Evolutionary conservation across 2,113 vertebrate genomes (phyloP), one percentile per base, ranked within the genome.

Genomic region (Notothenia rossii): DNA sequence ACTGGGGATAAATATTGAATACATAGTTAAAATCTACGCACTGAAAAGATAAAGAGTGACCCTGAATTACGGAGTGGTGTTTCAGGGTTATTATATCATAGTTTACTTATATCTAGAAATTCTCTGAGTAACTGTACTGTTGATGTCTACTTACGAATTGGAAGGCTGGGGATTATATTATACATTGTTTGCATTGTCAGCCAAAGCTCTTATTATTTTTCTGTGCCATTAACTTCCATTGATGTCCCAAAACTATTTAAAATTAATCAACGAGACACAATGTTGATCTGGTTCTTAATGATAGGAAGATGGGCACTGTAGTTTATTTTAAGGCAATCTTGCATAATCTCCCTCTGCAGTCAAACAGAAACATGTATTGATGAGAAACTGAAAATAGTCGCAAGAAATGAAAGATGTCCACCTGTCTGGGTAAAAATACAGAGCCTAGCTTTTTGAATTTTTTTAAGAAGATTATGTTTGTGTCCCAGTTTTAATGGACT

Each of bases 221-320:
- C 12, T 3, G 17, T 56, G 49, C 50, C 59, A 45, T 14, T 25
- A 40, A 56, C 14, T 33, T 33, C 61, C 20, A 66, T 10, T 48
- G 14, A 58, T 25, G 18, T 49, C 18, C 4, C 22, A 17, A 63
- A 73, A 60, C 46, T 46, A 67, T 67, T 73, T 59, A 68, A 68
- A 40, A 68, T 6, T 20, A 6, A 54, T 55, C 20, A 65, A 0
- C 29, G 2, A 29, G 46, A 8, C 20, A 17, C 15, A 12, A 29
- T 29, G 29, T 29, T 29, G 29, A 29, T 29, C 29, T 29, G 29
- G 29, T 4, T 29, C 29, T 29, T 29, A 29, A 29, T 29, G 29
- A 4, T 29, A 29, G 29, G 29, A 29, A 29, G 29, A 4, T 29
- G 29, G 29, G 29, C 3, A 54, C 54, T 67, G 49, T 54, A 48